Evolutionary conservation across 2,113 vertebrate species (phyloP).

Genomic region (Azemiops feae): DNA sequence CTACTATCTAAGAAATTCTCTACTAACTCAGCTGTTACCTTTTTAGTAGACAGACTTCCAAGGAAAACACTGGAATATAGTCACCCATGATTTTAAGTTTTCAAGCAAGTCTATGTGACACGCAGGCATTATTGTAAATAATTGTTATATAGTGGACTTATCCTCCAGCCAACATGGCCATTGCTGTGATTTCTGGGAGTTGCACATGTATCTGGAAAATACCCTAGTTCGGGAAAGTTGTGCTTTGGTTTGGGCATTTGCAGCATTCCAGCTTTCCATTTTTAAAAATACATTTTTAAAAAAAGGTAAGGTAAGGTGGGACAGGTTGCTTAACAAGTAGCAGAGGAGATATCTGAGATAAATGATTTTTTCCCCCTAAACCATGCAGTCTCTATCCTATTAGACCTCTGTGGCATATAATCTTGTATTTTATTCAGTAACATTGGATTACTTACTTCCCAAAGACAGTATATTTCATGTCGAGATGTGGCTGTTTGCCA

Average conservation of each 20-base stretch:
- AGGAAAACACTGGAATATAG: neutral
- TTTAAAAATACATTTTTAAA: neutral
- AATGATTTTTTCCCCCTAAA: neutral
- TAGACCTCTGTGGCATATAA: neutral
- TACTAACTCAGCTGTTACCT: neutral
- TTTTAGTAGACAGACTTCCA: neutral
- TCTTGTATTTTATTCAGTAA: neutral
- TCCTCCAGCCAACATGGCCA: neutral
- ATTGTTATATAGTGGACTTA: neutral
- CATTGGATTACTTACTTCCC: conserved; percentile 83
- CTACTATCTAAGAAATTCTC: neutral
- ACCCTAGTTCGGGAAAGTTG: neutral
- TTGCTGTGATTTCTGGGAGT: neutral
- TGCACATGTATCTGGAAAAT: neutral
- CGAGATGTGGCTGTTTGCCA: conserved; percentile 92
- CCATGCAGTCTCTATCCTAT: neutral
- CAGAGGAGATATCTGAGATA: neutral
- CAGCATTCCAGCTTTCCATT: neutral
- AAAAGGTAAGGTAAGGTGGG: neutral
- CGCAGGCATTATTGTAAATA: neutral
- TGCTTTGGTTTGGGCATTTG: neutral
- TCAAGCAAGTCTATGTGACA: neutral
- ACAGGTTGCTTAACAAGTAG: neutral
- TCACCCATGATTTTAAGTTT: neutral
- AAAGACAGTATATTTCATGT: conserved; percentile 98